phyloP scores from a whole-genome alignment of 2,888 invertebrate genomes.

The Drosophila buzzatii region DNA sequence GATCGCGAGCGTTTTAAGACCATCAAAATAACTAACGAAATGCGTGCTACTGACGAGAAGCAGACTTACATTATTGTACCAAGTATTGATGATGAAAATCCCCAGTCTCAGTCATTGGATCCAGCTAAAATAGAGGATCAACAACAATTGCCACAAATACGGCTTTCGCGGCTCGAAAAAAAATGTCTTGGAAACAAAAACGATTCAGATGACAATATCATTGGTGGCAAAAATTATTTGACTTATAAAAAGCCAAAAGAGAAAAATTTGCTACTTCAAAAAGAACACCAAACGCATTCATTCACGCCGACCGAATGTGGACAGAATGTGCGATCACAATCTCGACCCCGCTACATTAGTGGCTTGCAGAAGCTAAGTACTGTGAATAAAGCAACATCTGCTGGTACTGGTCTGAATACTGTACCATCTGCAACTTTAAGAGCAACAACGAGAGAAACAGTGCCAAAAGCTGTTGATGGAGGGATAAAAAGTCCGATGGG shows the following conservation, averaged over 20 bases:
- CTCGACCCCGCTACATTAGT: conserved; percentile 83
- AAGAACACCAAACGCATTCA: conserved; percentile 25
- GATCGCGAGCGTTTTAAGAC: conserved; percentile 85
- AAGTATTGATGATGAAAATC: conserved; percentile 82
- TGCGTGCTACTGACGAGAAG: conserved; percentile 62
- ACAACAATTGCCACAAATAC: conserved; percentile 43
- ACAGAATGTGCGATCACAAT: conserved; percentile 59
- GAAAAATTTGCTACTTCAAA: conserved; percentile 52
- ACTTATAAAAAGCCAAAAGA: conserved; percentile 84
- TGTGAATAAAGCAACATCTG: conserved; percentile 83
- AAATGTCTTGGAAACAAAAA: conserved; percentile 60
- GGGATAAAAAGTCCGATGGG: conserved; percentile 85
- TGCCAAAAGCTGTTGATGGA: conserved; percentile 27
- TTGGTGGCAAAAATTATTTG: conserved; percentile 71
- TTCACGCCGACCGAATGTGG: conserved; percentile 6
- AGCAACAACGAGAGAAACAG: conserved; percentile 18
- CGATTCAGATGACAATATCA: conserved; percentile 16
- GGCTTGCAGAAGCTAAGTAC: conserved; percentile 81
- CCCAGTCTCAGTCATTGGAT: conserved; percentile 4
- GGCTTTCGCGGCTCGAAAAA: conserved; percentile 79
- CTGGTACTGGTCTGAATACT: conserved; percentile 75
- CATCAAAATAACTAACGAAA: conserved; percentile 83
- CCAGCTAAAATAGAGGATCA: conserved; percentile 12
- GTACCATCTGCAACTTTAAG: conserved; percentile 29
- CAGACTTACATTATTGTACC: conserved; percentile 82